These are phyloP conservation scores for Sinocyclocheilus grahami DNA, from an alignment of 2,113 vertebrate species.

Conservation along the genomic window DNA sequence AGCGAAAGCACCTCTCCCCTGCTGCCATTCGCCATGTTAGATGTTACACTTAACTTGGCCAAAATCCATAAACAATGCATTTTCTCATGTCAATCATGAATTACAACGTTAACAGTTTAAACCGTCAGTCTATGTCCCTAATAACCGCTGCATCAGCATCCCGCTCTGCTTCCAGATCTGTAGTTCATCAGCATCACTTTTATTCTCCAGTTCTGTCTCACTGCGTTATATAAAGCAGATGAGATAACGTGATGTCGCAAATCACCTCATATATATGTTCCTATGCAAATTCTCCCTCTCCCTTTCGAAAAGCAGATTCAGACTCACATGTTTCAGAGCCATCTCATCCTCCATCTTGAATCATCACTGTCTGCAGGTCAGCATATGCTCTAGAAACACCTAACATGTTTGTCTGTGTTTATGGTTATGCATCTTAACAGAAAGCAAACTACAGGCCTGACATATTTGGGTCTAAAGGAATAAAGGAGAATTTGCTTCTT, in stretches of 20 bases:
- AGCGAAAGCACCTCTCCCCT: conserved; percentile 15
- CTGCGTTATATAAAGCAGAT: background rate
- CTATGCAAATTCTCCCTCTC: background rate
- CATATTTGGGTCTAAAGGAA: background rate
- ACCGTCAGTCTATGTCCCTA: background rate
- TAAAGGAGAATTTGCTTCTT: background rate
- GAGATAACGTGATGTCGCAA: background rate
- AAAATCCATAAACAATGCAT: background rate
- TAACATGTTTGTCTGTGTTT: background rate
- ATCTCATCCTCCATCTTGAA: conserved; percentile 23
- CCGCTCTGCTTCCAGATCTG: background rate
- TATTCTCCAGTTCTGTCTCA: background rate
- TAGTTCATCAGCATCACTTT: background rate
- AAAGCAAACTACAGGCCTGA: background rate
- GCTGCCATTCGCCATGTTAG: background rate
- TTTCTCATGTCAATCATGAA: background rate
- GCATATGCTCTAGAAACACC: background rate
- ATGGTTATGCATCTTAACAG: background rate
- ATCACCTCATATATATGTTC: background rate
- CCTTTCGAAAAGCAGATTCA: conserved; percentile 17
- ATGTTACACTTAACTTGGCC: background rate
- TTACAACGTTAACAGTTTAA: background rate
- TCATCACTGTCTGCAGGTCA: background rate
- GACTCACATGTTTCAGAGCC: conserved; percentile 11
- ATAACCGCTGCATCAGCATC: background rate